Evolutionary conservation across 2,113 vertebrate genomes (phyloP), one percentile per base, ranked within the genome.

Genomic region (Willisornis vidua): DNA sequence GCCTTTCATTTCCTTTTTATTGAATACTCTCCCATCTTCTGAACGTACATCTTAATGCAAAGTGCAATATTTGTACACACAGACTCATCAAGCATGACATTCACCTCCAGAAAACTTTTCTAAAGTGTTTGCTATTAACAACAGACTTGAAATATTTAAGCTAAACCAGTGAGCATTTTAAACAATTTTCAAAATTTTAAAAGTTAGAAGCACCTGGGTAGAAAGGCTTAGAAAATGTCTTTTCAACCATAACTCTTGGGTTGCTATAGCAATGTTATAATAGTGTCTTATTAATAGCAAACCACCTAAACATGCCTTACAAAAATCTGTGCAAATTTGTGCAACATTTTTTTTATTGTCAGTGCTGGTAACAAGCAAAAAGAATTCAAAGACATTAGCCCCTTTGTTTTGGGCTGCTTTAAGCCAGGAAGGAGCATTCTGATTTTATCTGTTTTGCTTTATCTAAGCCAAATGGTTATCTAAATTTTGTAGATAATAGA

Each of bases 221-320:
- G 72, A 90, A 91, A 73, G 20, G 23, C 77, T 89, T 94, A 86
- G 79, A 88, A 92, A 93, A 82, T 82, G 15, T 76, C 61, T 90
- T 76, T 81, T 71, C 39, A 90, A 79, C 39, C 61, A 5, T 72
- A 86, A 90, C 22, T 85, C 68, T 82, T 49, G 37, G 26, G 96
- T 97, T 97, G 91, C 95, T 87, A 96, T 96, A 93, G 96, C 59
- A 90, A 96, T 97, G 62, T 91, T 93, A 68, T 89, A 94, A 84
- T 93, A 88, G 74, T 61, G 55, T 48, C 68, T 79, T 95, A 90
- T 92, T 93, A 92, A 87, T 82, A 93, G 86, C 80, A 91, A 95
- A 91, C 26, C 82, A 85, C 51, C 61, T 86, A 83, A 96, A 95
- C 92, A 73, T 70, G 37, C 70, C 43, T 91, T 71, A 19, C 51